Percentiles rank a stretch among this genome's conserved stretches.
Conservation (phyloP, 2,888 invertebrate genomes). For the Encarsia formosa region DNA sequence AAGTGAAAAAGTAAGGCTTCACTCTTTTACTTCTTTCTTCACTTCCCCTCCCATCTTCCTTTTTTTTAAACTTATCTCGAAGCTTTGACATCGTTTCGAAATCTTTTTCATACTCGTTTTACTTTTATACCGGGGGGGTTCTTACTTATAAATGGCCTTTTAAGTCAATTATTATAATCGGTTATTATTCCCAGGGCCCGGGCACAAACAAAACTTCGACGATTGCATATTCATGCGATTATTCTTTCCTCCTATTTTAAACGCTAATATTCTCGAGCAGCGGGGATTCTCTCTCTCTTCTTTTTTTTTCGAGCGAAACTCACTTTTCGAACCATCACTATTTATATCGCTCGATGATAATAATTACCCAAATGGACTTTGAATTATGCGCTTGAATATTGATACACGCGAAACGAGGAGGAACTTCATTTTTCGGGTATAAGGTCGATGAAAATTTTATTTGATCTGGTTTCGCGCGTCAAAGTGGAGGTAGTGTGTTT, state of each 20-base stretch:
- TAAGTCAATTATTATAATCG: constrained; percentile 26
- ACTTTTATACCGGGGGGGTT: constrained; percentile 13
- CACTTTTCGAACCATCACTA: too few relatives aligned
- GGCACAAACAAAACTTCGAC: constrained; percentile 12
- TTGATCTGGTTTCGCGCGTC: too few relatives aligned
- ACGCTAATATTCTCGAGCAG: neutral
- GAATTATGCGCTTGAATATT: too few relatives aligned
- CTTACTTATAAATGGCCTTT: constrained; percentile 20
- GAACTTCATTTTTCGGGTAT: too few relatives aligned
- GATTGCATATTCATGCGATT: constrained; percentile 16
- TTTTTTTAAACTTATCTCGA: too few relatives aligned
- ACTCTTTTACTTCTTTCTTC: constrained; percentile 12
- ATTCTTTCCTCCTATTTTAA: neutral
- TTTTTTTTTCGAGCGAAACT: too few relatives aligned
- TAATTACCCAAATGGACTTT: too few relatives aligned
- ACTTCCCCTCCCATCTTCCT: constrained; percentile 7
- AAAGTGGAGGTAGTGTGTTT: too few relatives aligned
- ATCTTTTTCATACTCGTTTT: constrained; percentile 20
- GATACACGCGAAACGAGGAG: too few relatives aligned
- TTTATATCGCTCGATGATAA: too few relatives aligned
- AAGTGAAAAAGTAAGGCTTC: constrained; percentile 49
- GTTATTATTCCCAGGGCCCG: constrained; percentile 3
- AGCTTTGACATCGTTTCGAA: constrained; percentile 21
- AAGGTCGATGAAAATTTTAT: too few relatives aligned
- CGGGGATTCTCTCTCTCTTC: neutral